phyloP scores from a whole-genome alignment of 2,797 vertebrate genomes.

The Coccyzus lansbergi region DNA sequence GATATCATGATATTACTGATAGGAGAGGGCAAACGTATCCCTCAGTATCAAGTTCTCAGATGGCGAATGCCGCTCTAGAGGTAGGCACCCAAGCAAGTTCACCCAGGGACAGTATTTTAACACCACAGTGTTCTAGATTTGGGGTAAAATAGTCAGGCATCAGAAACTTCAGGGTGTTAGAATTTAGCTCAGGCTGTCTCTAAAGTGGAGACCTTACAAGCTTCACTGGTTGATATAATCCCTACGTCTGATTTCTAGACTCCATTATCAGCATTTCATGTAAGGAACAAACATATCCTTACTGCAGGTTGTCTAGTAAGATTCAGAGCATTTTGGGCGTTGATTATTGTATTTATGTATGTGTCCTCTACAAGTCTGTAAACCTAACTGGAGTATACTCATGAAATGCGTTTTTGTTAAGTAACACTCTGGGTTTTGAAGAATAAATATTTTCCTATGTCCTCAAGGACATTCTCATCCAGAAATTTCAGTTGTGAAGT shows the following conservation, averaged over 20 bases:
- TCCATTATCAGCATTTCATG: neutral
- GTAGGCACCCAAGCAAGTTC: neutral
- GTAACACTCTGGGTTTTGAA: neutral
- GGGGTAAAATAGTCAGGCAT: neutral
- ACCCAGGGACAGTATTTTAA: neutral
- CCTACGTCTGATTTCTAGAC: neutral
- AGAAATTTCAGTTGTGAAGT: neutral
- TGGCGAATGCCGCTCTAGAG: neutral
- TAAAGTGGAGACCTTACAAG: neutral
- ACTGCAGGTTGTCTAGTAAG: neutral
- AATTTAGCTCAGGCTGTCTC: neutral
- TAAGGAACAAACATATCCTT: neutral
- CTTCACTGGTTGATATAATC: neutral
- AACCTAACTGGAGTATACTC: too few relatives aligned
- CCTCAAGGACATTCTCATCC: neutral
- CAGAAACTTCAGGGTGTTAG: neutral
- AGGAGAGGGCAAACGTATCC: neutral
- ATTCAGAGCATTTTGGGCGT: neutral
- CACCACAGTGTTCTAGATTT: neutral
- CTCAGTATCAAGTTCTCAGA: neutral
- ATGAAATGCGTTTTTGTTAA: neutral
- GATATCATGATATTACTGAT: rapidly evolving
- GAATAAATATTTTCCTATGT: neutral
- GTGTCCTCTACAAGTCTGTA: neutral
- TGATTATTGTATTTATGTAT: neutral